These are phyloP conservation scores for Therioaphis trifolii DNA, from an alignment of 2,888 invertebrate genomes.

Conservation along the genomic window DNA sequence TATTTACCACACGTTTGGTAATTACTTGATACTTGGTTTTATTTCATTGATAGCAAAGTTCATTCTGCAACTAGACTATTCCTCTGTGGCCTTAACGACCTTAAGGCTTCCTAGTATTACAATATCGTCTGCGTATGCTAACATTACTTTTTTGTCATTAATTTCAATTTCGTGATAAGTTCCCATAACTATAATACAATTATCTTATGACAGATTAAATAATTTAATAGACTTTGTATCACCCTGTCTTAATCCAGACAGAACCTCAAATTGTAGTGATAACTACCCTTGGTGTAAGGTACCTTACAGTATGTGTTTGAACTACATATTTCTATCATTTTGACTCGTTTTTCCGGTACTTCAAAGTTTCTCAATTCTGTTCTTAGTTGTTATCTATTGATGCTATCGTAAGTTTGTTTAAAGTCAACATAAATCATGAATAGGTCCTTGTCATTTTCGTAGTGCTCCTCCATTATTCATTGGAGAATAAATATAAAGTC, in stretches of 20 bases:
- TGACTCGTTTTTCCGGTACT: conserved; percentile 3
- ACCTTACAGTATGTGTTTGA: neutral
- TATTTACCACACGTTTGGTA: no score
- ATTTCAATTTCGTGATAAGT: neutral
- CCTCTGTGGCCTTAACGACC: no score
- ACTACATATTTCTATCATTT: conserved; percentile 29
- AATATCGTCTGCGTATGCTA: no score
- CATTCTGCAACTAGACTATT: no score
- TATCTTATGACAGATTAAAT: neutral
- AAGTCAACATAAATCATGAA: neutral
- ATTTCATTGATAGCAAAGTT: no score
- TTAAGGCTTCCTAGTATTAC: no score
- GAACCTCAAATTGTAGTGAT: neutral
- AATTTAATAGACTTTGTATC: neutral
- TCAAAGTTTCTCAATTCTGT: conserved; percentile 4
- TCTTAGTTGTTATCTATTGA: conserved; percentile 15
- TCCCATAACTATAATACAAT: neutral
- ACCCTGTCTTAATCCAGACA: neutral
- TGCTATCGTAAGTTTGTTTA: neutral
- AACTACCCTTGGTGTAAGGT: neutral
- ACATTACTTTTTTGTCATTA: neutral
- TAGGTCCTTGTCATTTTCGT: conserved; percentile 14
- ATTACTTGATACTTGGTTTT: no score
- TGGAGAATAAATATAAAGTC: neutral
- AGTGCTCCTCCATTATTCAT: conserved; percentile 10